Evolutionary conservation across 2,888 invertebrate species (phyloP).

Genomic region (Podotricha telesiphe): DNA sequence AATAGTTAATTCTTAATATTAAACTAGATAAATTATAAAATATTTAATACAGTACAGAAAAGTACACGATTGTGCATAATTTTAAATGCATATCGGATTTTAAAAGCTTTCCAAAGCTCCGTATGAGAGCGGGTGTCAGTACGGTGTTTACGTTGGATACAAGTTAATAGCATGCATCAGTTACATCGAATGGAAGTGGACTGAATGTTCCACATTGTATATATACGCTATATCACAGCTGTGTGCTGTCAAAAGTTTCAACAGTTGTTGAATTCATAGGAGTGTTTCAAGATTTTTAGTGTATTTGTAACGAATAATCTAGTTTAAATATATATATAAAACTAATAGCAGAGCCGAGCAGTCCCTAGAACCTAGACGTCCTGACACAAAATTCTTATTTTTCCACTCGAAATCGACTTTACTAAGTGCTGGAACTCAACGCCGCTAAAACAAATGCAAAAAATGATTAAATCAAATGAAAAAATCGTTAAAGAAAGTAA

Average conservation of each 20-base stretch:
- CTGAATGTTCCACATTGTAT: conserved; percentile 7
- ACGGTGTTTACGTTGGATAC: conserved; percentile 18
- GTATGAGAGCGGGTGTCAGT: conserved; percentile 6
- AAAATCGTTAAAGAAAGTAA: too few relatives aligned
- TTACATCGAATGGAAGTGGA: conserved; percentile 11
- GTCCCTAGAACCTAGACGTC: too few relatives aligned
- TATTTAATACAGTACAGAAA: not conserved
- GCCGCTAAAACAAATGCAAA: too few relatives aligned
- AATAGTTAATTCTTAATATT: too few relatives aligned
- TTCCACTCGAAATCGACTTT: too few relatives aligned
- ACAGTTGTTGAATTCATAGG: not conserved
- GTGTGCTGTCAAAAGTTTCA: not conserved
- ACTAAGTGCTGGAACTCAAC: too few relatives aligned
- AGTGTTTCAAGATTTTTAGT: not conserved
- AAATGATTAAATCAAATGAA: too few relatives aligned
- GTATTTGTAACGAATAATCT: not conserved
- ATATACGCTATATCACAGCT: not conserved
- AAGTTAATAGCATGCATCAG: conserved; percentile 28
- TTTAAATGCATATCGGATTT: conserved; percentile 8
- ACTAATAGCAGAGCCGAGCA: too few relatives aligned
- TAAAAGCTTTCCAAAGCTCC: conserved; percentile 17
- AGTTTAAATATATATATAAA: not conserved
- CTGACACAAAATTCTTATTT: too few relatives aligned
- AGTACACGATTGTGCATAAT: not conserved
- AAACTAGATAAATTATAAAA: too few relatives aligned